phyloP scores from a whole-genome alignment of 2,888 invertebrate species.

The Antitype chi region DNA sequence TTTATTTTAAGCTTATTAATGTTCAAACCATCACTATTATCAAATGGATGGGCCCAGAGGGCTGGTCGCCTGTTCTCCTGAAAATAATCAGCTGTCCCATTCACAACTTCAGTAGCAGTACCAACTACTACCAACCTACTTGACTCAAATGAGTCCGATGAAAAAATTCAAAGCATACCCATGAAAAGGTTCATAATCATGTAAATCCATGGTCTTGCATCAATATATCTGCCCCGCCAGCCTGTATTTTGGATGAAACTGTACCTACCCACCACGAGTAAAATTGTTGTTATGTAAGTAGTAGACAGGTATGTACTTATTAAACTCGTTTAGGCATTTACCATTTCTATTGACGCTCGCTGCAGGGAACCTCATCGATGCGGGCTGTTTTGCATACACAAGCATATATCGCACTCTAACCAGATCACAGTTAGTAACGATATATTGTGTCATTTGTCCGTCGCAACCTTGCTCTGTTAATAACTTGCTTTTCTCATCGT shows the following conservation, averaged over 20 bases:
- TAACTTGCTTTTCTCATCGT: constrained; percentile 77
- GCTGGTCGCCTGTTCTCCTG: too few species aligned
- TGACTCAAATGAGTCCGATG: neutral
- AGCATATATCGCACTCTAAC: constrained; percentile 94
- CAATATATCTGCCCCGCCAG: too few species aligned
- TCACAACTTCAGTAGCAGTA: neutral
- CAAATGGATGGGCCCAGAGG: too few species aligned
- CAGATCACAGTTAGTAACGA: constrained; percentile 94
- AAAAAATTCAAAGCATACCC: too few species aligned
- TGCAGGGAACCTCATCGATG: constrained; percentile 82
- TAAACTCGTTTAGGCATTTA: constrained; percentile 52
- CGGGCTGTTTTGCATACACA: constrained; percentile 91
- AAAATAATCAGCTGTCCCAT: too few species aligned
- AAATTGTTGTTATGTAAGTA: neutral
- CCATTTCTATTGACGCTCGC: constrained; percentile 80
- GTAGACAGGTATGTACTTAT: neutral
- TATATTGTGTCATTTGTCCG: constrained; percentile 91
- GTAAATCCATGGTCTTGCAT: too few species aligned
- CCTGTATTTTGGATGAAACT: neutral
- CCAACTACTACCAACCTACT: neutral
- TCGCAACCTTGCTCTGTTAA: constrained; percentile 83
- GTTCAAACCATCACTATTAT: too few species aligned
- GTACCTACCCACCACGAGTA: neutral
- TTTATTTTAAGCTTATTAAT: too few species aligned
- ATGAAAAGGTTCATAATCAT: too few species aligned